Percentiles rank a stretch among this genome's conserved stretches.
Evolutionary conservation across 2,888 invertebrate species (phyloP).

Genomic region (Rambutsinella grinnellia): DNA sequence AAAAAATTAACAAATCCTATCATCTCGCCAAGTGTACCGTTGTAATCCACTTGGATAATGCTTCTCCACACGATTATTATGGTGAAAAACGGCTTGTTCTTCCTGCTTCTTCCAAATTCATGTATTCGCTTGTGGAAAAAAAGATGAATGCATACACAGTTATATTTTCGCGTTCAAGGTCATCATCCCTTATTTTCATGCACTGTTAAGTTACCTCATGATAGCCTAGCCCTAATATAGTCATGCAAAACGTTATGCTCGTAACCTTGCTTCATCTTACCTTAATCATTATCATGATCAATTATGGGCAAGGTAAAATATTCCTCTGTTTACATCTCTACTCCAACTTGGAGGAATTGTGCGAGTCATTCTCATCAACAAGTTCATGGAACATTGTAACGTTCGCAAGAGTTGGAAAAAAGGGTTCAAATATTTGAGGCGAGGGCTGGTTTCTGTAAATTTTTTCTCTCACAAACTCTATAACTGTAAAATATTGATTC

Average conservation of each 20-base stretch:
- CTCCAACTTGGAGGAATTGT: not conserved
- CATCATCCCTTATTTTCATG: constrained; percentile 49
- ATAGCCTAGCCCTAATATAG: constrained; percentile 36
- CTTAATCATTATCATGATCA: constrained; percentile 54
- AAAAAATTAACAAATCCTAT: no score
- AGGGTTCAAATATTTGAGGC: no score
- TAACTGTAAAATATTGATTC: not conserved
- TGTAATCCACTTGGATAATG: no score
- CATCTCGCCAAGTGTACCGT: no score
- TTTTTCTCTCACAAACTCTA: not conserved
- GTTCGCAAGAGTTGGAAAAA: not conserved
- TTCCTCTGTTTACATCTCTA: not conserved
- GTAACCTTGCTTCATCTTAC: constrained; percentile 47
- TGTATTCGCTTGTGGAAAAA: not conserved
- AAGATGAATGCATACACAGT: not conserved
- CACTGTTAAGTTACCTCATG: constrained; percentile 35
- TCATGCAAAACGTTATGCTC: constrained; percentile 21
- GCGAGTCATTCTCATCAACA: not conserved
- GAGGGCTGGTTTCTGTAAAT: not conserved
- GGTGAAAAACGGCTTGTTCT: no score
- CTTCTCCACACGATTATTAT: no score
- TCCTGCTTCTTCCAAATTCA: not conserved
- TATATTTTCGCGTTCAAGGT: constrained; percentile 42
- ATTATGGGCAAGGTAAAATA: constrained; percentile 48
- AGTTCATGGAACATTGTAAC: no score